A percentile compares a stretch with the other conserved stretches of the same genome.
These are phyloP conservation scores for Alces alces DNA, from an alignment of 2,113 vertebrate genomes.

Conservation along the genomic window DNA sequence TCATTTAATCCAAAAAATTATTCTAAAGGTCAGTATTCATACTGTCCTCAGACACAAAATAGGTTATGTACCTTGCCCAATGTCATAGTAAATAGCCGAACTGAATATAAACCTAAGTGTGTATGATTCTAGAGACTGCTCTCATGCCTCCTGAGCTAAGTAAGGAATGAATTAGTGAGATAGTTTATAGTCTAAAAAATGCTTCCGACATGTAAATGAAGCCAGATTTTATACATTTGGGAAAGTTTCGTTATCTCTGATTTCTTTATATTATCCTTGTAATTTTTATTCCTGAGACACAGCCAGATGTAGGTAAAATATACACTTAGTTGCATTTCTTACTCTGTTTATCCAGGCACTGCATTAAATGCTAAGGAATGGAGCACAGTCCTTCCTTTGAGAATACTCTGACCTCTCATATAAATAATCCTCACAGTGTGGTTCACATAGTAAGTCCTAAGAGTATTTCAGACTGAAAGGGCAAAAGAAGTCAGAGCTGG, in stretches of 20 bases:
- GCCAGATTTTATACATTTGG: background rate
- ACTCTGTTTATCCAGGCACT: background rate
- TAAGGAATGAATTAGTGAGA: background rate
- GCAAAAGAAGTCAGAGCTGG: background rate
- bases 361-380: background rate
- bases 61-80: background rate
- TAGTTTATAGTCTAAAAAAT: conserved; percentile 8
- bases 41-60: background rate
- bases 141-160: background rate
- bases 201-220: background rate
- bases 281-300: background rate
- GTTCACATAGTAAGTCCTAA: background rate
- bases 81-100: background rate
- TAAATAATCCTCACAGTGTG: background rate
- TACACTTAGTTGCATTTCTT: background rate
- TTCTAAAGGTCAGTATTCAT: background rate
- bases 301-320: background rate
- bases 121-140: background rate
- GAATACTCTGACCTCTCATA: background rate
- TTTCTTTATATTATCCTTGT: conserved; percentile 8
- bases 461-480: background rate
- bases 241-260: conserved; percentile 17
- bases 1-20: background rate
- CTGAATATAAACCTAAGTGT: background rate
- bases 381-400: background rate